Base-by-base conservation (phyloP, 2,113 vertebrate species). In the Bettongia penicillata region DNA sequence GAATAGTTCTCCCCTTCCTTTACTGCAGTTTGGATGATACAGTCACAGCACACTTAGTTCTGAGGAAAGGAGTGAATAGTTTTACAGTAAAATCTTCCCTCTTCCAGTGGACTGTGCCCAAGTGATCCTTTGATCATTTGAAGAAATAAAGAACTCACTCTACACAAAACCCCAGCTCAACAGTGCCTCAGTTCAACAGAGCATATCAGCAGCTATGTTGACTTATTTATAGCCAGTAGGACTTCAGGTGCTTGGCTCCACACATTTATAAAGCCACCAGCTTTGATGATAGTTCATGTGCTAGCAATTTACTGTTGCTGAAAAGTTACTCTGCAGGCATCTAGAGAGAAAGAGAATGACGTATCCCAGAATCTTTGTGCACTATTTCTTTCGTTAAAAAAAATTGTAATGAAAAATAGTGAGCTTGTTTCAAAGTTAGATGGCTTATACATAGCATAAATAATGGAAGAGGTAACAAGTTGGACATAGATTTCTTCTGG, bases 1-100 rank as follows among this genome's bases (percentile, higher is more conserved):
- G 95, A 91, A 94, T 91, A 26, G 14, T 51, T 93, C 92, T 53
- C 93, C 31, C 53, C 47, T 26, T 37, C 43, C 52, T 14, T 16
- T 25, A 52, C 26, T 53, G 19, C 90, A 23, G 3, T 93, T 37
- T 50, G 31, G 90, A 23, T 53, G 53, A 90, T 77, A 50, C 19
- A 89, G 14, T 51, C 37, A 28, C 47, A 90, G 48, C 28, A 25
- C 77, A 92, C 53, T 93, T 48, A 93, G 28, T 24, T 11, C 3
- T 0, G 23, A 22, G 51, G 51, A 90, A 90, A 48, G 23, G 0
- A 51, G 91, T 51, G 52, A 92, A 53, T 51, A 0, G 3, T 49
- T 14, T 90, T 8, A 24, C 31, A 95, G 77, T 23, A 91, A 97
- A 97, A 51, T 48, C 5, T 90, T 53, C 84, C 52, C 51, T 93